phyloP scores from a whole-genome alignment of 2,888 invertebrate genomes.

The Leucophora obtusa region DNA sequence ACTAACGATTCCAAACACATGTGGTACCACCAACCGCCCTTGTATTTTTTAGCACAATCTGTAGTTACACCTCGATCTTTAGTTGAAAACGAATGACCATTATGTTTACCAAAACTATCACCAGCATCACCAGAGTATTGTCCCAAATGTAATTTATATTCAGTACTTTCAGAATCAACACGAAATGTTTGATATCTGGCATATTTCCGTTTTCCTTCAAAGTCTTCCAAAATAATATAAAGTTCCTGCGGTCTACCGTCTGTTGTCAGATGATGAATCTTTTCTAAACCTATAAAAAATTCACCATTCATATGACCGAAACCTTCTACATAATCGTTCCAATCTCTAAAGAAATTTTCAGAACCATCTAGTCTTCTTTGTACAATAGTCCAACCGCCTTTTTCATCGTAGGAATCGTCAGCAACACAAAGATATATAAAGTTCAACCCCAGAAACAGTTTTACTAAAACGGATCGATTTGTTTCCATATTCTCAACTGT shows the following conservation, averaged over 20 bases:
- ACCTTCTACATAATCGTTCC: conserved; percentile 19
- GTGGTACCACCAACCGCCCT: conserved; percentile 17
- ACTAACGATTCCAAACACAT: not conserved
- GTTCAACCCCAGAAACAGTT: too few species aligned
- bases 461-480: too few species aligned
- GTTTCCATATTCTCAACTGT: too few species aligned
- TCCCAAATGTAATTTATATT: conserved; percentile 4
- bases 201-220: not conserved
- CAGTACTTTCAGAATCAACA: not conserved
- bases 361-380: conserved; percentile 11
- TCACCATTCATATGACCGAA: conserved; percentile 9
- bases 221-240: conserved; percentile 9
- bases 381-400: conserved; percentile 10
- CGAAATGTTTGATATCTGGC: conserved; percentile 17
- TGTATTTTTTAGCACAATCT: conserved; percentile 1
- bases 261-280: conserved; percentile 13
- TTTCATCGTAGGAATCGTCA: too few species aligned
- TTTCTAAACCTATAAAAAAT: conserved; percentile 18
- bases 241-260: conserved; percentile 13
- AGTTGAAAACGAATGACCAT: conserved; percentile 2
- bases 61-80: not conserved
- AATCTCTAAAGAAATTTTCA: conserved; percentile 16
- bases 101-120: not conserved
- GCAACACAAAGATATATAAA: too few species aligned
- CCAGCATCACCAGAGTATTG: conserved; percentile 12